A percentile compares a stretch with the other conserved stretches of the same genome.
phyloP scores from a whole-genome alignment of 2,113 vertebrate genomes.

The Tupaia tana region DNA sequence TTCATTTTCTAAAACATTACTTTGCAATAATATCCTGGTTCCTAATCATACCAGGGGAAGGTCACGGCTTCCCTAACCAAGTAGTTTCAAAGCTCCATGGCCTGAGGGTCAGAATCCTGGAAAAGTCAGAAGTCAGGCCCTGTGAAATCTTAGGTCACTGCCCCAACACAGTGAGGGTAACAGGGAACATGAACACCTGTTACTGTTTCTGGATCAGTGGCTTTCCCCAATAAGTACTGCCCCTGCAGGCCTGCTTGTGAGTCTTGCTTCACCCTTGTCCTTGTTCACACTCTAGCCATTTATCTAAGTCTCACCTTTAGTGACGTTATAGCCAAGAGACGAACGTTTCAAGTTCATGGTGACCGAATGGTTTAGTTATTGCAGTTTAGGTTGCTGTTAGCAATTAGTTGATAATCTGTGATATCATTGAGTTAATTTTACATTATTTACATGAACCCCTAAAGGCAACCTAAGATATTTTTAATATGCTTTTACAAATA shows the following conservation, averaged over 20 bases:
- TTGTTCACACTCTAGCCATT: neutral
- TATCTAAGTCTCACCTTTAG: neutral
- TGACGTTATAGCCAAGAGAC: neutral
- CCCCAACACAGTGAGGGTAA: neutral
- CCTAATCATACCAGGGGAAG: neutral
- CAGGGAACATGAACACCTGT: neutral
- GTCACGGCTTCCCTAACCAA: neutral
- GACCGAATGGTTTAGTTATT: neutral
- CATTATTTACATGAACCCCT: neutral
- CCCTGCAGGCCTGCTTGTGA: neutral
- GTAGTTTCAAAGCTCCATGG: neutral
- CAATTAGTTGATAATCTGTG: neutral
- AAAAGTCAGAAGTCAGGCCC: neutral
- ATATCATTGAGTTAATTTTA: neutral
- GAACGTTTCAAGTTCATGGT: neutral
- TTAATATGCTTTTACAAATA: neutral
- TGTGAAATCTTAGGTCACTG: neutral
- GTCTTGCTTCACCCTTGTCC: accelerated
- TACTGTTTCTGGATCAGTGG: neutral
- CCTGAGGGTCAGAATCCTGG: neutral
- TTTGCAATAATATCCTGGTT: neutral
- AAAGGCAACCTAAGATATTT: neutral
- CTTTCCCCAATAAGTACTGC: neutral
- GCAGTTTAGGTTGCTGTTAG: neutral
- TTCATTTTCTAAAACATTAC: neutral